Base-by-base conservation (phyloP, 2,888 invertebrate genomes). In the Melanchra persicariae region DNA sequence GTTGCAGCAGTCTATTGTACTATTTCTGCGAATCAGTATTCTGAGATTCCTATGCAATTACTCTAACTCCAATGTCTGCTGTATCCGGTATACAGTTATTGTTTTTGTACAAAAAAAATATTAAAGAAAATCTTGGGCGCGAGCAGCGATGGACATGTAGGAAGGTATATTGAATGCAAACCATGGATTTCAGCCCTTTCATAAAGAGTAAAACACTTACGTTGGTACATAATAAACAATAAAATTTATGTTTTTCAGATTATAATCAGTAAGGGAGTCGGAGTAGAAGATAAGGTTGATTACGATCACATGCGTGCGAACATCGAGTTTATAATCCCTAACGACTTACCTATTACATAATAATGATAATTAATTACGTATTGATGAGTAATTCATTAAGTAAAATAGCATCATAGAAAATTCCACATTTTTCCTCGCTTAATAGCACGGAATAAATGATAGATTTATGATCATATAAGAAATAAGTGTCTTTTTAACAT, bases 321-420 rank as follows among this genome's bases (percentile, higher is more conserved):
- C 40, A 55, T 47, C 19, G 34, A 67, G 68, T 62, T 68, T 52
- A 76, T 70, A 62, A 70, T 74, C 70, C 54, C 9, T 6, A 12
- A 54, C 30, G 47, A 24, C 69, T 43, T 70, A 58, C 15, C 62
- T 70, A 62, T 37, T 51, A 59, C 24, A 51, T 69, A 60, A 49
- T 43, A 59, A n/a, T 24, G 22, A 75, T 68, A 49, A 51, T 66
- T 37, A 57, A 58, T 40, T 55, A 52, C 40, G 40, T 51, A 58
- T 70, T 26, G 30, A 69, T 58, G 70, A 70, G 26, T 45, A 51
- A 74, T 51, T 51, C 24, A 40, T 76, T 51, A 61, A 40, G 47
- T 60, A 74, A 68, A 43, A 12, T 12, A 74, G n/a, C 54, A 61
- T 70, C 52, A 52, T 52, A 74, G 52, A 59, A 74, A 70, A 62